Conservation (phyloP, 2,888 invertebrate species). For the Deladenus siricidicola region DNA sequence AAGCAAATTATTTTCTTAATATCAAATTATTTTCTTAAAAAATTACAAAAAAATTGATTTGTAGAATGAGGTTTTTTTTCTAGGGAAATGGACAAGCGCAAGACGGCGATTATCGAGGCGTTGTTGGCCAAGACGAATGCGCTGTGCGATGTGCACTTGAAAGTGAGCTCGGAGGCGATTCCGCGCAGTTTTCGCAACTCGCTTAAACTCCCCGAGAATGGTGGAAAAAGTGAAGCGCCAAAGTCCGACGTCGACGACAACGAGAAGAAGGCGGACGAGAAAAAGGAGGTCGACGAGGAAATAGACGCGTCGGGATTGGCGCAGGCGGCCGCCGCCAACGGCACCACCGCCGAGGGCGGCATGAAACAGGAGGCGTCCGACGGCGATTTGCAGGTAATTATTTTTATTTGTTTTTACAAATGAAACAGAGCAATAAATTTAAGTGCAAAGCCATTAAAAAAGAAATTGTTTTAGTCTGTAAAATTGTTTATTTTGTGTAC, state of each 20-base stretch:
- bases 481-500: too few relatives aligned
- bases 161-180: slow-evolving; percentile 21
- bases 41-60: not conserved
- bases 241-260: slow-evolving; percentile 5
- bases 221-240: not conserved
- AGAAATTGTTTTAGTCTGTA: too few relatives aligned
- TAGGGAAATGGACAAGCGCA: slow-evolving; percentile 77
- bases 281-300: not conserved
- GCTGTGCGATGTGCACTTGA: slow-evolving; percentile 27
- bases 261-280: slow-evolving; percentile 6
- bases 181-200: slow-evolving; percentile 25
- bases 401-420: too few relatives aligned
- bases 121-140: slow-evolving; percentile 24
- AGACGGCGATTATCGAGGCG: slow-evolving; percentile 61
- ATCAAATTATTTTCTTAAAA: not conserved
- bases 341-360: not conserved
- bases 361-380: not conserved
- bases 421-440: too few relatives aligned
- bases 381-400: not conserved
- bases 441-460: too few relatives aligned
- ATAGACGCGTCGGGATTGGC: not conserved
- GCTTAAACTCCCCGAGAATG: slow-evolving; percentile 16
- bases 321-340: not conserved
- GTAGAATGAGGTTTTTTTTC: slow-evolving; percentile 6
- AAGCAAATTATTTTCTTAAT: too few relatives aligned